These are phyloP conservation scores for Saccostrea echinata DNA, from an alignment of 1,140 invertebrate genomes.

Conservation along the genomic window DNA sequence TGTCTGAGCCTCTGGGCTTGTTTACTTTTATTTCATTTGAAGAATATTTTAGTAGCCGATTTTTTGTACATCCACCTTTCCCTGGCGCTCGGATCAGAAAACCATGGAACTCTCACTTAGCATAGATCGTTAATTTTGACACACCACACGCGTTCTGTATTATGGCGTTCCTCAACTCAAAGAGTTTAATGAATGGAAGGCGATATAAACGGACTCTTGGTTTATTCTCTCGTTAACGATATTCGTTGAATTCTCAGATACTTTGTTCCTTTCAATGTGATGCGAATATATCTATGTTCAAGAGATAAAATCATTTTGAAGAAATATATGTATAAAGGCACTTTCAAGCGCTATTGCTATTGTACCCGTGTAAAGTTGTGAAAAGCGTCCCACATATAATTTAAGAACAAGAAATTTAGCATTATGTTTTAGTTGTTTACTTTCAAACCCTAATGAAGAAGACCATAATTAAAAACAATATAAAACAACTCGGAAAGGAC, in stretches of 20 bases:
- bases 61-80: conserved; percentile 8
- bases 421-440: too few species aligned
- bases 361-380: too few species aligned
- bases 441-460: too few species aligned
- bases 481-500: too few species aligned
- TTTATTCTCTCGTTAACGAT: neutral
- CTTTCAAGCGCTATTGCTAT: too few species aligned
- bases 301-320: too few species aligned
- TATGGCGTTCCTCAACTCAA: neutral
- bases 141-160: neutral
- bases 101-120: neutral
- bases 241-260: neutral
- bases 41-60: conserved; percentile 18
- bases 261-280: neutral
- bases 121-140: conserved; percentile 24
- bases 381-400: too few species aligned
- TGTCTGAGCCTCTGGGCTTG: neutral
- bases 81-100: neutral
- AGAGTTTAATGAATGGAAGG: neutral
- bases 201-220: neutral
- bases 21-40: conserved; percentile 15
- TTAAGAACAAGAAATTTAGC: too few species aligned
- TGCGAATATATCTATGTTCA: too few species aligned
- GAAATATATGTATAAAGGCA: too few species aligned
- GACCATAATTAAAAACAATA: too few species aligned